Base-by-base conservation (phyloP, 1,140 invertebrate species). In the Diuraphis noxia region DNA sequence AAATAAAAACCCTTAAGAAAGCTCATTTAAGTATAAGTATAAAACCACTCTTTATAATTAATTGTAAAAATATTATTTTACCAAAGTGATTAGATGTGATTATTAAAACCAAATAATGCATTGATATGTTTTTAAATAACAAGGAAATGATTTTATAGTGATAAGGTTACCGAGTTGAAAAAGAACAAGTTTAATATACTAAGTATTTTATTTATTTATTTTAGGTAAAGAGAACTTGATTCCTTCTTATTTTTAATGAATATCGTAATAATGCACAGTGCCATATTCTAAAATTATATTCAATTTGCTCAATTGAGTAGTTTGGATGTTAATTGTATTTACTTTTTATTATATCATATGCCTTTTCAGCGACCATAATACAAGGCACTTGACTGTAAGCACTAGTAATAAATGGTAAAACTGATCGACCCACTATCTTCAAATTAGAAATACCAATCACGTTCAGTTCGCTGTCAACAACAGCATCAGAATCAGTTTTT, bases 321-420 rank as follows among this genome's bases (percentile, higher is more conserved):
- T 43, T 30, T n/a, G 6, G 21, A 6, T 36, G 10, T 86, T 52
- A 86, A 34, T 52, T 52, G n/a, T 91, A 91, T 82, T 79, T 92
- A 63, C 94, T 93, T 92, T 95, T 95, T 43, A 96, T 95, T 92
- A 96, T 93, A 93, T 96, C 95, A 43, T 95, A 94, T 2, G 94
- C 95, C 93, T 95, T 96, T 93, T 96, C 96, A 3, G 94, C 96
- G 46, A 96, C 96, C 96, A 96, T 96, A 13, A 96, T 96, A 7
- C 94, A 94, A 0, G 96, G 95, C 7, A 95, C 95, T 92, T 96
- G 96, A 2, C 96, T 96, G 93, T 96, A 96, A 10, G 96, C 96
- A 52, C 94, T 94, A 8, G 94, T 93, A 90, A 96, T 94, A 49
- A 94, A 93, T 10, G 96, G 96, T 93, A 94, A 95, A 4, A 97